Evolutionary conservation across 2,113 vertebrate genomes (phyloP).

Genomic region (Rhizomys pruinosus): DNA sequence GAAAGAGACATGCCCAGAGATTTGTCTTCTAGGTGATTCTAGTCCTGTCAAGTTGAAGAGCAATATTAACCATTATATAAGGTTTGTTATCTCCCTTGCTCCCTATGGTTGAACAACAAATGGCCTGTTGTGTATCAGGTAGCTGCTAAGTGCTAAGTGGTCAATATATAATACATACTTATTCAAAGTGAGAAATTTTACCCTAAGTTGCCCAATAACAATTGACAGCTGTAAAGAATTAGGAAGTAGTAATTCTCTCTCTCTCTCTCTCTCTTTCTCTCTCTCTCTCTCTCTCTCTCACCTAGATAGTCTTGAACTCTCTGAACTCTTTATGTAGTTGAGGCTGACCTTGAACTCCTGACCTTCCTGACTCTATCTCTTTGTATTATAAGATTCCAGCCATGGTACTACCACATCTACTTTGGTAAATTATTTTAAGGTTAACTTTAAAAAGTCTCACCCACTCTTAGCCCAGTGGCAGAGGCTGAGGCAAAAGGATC

Average conservation of each 20-base stretch:
- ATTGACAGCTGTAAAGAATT: neutral
- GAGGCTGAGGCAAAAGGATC: neutral
- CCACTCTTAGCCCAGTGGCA: no score
- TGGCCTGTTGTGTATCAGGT: neutral
- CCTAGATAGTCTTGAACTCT: no score
- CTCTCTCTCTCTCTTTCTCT: neutral
- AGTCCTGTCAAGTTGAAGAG: neutral
- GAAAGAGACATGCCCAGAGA: neutral
- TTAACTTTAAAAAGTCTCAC: neutral
- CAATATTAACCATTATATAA: neutral
- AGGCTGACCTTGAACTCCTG: neutral
- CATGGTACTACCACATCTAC: neutral
- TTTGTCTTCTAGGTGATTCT: neutral
- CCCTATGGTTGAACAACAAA: neutral
- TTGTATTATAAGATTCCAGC: neutral
- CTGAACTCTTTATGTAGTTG: no score
- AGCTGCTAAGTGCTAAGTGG: neutral
- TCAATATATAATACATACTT: neutral
- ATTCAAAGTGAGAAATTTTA: neutral
- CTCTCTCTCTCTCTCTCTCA: no score
- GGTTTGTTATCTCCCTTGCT: neutral
- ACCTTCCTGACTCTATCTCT: neutral
- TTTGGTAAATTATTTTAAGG: conserved; percentile 1
- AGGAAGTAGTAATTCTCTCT: neutral
- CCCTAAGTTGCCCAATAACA: neutral